Conservation (phyloP, 1,140 invertebrate genomes). For the Pseudomyrmex pallidus region DNA sequence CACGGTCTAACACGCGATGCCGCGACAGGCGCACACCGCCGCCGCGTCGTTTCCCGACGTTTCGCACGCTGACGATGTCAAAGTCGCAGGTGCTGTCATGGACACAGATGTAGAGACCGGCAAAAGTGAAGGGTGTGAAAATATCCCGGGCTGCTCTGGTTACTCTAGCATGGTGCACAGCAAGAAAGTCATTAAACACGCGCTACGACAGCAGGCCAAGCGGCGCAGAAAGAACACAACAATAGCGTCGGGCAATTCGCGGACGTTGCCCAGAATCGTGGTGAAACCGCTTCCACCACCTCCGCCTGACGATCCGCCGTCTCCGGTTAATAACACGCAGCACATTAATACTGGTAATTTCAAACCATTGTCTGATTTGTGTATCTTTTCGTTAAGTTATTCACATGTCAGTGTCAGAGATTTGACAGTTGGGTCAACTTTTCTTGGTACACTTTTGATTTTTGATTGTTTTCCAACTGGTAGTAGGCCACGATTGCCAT, state of each 20-base stretch:
- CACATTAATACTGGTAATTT: conserved; percentile 78
- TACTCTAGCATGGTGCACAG: conserved; percentile 85
- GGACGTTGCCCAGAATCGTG: conserved; percentile 89
- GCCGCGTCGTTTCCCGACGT: conserved; percentile 26
- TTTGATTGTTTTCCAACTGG: neutral
- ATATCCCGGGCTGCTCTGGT: conserved; percentile 78
- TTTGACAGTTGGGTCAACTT: too few species aligned
- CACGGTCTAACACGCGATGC: conserved; percentile 24
- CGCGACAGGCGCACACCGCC: conserved; percentile 41
- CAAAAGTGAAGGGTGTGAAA: conserved; percentile 80
- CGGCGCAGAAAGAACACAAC: conserved; percentile 91
- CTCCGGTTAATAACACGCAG: conserved; percentile 77
- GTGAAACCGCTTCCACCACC: conserved; percentile 89
- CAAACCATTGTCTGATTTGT: neutral
- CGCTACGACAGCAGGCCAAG: conserved; percentile 91
- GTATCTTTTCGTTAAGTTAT: neutral
- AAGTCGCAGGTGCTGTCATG: conserved; percentile 69
- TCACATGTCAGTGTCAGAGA: neutral
- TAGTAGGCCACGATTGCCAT: too few species aligned
- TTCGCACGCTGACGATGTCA: conserved; percentile 55
- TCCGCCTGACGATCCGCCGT: conserved; percentile 81
- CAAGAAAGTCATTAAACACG: conserved; percentile 89
- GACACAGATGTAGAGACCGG: conserved; percentile 71
- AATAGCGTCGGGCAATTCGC: conserved; percentile 89
- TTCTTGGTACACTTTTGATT: neutral